phyloP scores from a whole-genome alignment of 2,888 invertebrate species.

The Ectemnius lituratus region DNA sequence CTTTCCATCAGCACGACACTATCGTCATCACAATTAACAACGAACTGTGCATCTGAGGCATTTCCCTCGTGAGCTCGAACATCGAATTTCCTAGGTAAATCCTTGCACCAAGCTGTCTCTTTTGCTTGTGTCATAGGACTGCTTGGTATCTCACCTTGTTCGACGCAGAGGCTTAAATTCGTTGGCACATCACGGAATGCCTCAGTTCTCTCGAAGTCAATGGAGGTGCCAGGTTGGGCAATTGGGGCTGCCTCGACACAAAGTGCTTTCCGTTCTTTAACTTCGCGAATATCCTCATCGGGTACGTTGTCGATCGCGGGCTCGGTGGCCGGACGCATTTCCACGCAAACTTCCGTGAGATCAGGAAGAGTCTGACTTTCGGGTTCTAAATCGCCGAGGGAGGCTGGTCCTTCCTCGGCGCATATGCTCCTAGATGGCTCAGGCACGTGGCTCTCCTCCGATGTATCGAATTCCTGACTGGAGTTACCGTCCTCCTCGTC shows the following conservation, averaged over 20 bases:
- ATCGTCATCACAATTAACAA: slow-evolving; percentile 72
- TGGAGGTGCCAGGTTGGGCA: slow-evolving; percentile 47
- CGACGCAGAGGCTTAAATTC: slow-evolving; percentile 71
- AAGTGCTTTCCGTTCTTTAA: slow-evolving; percentile 66
- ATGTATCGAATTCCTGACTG: slow-evolving; percentile 68
- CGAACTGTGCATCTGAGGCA: slow-evolving; percentile 69
- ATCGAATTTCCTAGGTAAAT: slow-evolving; percentile 37
- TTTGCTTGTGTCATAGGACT: slow-evolving; percentile 73
- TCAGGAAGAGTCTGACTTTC: slow-evolving; percentile 70
- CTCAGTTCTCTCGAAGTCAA: slow-evolving; percentile 72
- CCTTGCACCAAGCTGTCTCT: slow-evolving; percentile 65
- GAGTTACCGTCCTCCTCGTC: slow-evolving; percentile 75
- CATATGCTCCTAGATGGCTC: slow-evolving; percentile 71
- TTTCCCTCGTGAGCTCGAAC: slow-evolving; percentile 52
- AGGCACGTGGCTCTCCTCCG: slow-evolving; percentile 62
- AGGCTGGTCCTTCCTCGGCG: slow-evolving; percentile 74
- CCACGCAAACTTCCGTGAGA: slow-evolving; percentile 74
- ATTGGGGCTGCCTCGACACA: slow-evolving; percentile 70
- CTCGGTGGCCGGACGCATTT: slow-evolving; percentile 73
- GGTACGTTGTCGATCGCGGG: slow-evolving; percentile 73
- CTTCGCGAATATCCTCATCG: slow-evolving; percentile 71
- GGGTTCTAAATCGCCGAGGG: slow-evolving; percentile 69
- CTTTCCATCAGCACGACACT: slow-evolving; percentile 72
- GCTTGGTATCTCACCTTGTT: slow-evolving; percentile 74
- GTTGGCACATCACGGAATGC: slow-evolving; percentile 73